Evolutionary conservation across 2,888 invertebrate genomes (phyloP).

Genomic region (Apamea epomidion): DNA sequence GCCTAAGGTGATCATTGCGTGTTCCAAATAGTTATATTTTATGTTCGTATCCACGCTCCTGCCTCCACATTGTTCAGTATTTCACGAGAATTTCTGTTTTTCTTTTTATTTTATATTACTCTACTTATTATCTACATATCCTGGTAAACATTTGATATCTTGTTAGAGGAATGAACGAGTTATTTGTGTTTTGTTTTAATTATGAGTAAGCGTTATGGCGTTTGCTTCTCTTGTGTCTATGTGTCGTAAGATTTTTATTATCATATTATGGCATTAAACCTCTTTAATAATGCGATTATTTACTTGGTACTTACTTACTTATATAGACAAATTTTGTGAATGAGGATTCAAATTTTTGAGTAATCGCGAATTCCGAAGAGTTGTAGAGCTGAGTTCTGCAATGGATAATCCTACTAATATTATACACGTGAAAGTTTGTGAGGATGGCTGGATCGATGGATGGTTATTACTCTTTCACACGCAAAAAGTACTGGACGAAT

Average conservation of each 20-base stretch:
- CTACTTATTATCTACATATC: conserved; percentile 60
- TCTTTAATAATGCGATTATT: background rate
- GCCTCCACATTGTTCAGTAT: conserved; percentile 64
- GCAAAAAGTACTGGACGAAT: too few species aligned
- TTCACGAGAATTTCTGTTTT: conserved; percentile 59
- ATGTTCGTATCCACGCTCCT: conserved; percentile 69
- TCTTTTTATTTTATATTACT: conserved; percentile 48
- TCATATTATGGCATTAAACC: too few species aligned
- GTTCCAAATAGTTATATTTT: conserved; percentile 76
- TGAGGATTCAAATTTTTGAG: background rate
- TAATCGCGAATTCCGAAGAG: too few species aligned
- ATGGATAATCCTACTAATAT: background rate
- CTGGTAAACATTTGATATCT: conserved; percentile 45
- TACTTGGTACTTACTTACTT: background rate
- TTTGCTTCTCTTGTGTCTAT: conserved; percentile 1
- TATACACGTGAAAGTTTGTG: too few species aligned
- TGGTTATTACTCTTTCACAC: too few species aligned
- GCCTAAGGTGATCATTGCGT: conserved; percentile 83
- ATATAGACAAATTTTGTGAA: background rate
- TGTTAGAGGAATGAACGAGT: conserved; percentile 10
- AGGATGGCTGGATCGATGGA: too few species aligned
- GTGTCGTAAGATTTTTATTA: background rate
- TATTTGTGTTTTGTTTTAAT: conserved; percentile 39
- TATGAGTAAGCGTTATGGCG: background rate
- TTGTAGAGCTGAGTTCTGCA: background rate